phyloP scores from a whole-genome alignment of 2,888 invertebrate genomes.

The Phrixothrix hirtus region DNA sequence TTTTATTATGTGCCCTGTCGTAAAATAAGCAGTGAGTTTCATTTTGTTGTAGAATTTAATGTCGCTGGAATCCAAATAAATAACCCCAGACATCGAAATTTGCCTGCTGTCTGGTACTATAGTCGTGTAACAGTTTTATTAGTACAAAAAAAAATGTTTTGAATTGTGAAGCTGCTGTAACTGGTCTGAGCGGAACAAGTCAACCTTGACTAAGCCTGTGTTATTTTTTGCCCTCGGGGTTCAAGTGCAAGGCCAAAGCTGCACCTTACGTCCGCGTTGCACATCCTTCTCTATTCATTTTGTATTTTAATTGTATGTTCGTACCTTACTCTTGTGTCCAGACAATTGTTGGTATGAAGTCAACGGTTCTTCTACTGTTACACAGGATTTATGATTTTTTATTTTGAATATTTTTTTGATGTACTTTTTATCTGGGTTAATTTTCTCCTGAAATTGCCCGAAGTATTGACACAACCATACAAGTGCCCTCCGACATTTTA shows the following conservation, averaged over 20 bases:
- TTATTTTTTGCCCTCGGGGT: slow-evolving; percentile 40
- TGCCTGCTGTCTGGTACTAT: slow-evolving; percentile 16
- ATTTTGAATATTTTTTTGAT: too few species aligned
- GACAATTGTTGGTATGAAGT: too few species aligned
- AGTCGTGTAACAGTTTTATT: slow-evolving; percentile 40
- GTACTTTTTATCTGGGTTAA: too few species aligned
- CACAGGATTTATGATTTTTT: too few species aligned
- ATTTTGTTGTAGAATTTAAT: too few species aligned
- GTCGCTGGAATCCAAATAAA: slow-evolving; percentile 8
- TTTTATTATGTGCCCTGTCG: too few species aligned
- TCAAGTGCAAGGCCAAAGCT: slow-evolving; percentile 51
- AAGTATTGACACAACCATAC: too few species aligned
- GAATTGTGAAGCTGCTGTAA: slow-evolving; percentile 35
- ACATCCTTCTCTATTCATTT: slow-evolving; percentile 17
- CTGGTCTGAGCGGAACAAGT: slow-evolving; percentile 39
- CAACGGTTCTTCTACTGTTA: too few species aligned
- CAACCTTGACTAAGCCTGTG: slow-evolving; percentile 39
- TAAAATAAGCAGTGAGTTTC: too few species aligned
- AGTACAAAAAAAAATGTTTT: slow-evolving; percentile 31
- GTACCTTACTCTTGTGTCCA: background rate
- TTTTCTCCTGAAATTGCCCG: too few species aligned
- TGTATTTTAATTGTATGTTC: slow-evolving; percentile 16
- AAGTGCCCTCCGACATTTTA: too few species aligned
- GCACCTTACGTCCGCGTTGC: slow-evolving; percentile 32
- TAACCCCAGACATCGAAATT: too few species aligned